These are phyloP conservation scores for Nyctereutes procyonoides DNA, from an alignment of 2,113 vertebrate species.

Conservation along the genomic window DNA sequence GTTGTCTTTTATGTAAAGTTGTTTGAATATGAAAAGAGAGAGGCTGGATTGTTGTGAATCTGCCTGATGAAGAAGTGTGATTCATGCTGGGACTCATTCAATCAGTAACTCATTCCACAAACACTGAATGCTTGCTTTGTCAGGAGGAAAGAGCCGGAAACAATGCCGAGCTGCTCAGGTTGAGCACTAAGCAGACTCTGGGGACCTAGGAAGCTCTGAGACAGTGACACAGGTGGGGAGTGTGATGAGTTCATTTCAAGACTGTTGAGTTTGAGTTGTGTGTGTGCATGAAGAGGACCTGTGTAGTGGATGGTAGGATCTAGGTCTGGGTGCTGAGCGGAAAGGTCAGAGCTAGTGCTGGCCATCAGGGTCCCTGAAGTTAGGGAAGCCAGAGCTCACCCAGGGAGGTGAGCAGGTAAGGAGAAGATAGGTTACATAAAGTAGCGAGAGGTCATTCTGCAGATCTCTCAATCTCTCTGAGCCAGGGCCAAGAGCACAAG, in stretches of 20 bases:
- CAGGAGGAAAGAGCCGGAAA: constrained; percentile 24
- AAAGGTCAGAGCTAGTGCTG: neutral
- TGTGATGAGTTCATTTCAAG: neutral
- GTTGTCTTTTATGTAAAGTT: constrained; percentile 60
- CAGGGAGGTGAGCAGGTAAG: neutral
- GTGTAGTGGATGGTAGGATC: neutral
- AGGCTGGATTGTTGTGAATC: constrained; percentile 68
- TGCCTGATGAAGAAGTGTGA: constrained; percentile 66
- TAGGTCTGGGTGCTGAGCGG: neutral
- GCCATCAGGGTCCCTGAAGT: neutral
- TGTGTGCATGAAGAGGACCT: neutral
- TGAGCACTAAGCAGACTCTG: neutral
- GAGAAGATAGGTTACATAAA: neutral
- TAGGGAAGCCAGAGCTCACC: neutral
- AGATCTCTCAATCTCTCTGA: neutral
- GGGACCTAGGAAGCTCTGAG: neutral
- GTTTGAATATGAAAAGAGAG: constrained; percentile 70
- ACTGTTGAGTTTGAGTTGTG: neutral
- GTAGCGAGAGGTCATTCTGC: neutral
- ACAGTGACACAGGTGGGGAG: neutral
- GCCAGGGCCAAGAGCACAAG: neutral
- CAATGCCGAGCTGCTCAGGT: constrained; percentile 21
- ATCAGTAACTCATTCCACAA: constrained; percentile 56
- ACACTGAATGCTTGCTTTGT: constrained; percentile 68
- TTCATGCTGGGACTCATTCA: constrained; percentile 70